A percentile compares a stretch with the other conserved stretches of the same genome.
These are phyloP conservation scores for Scaptomyza reducta DNA, from an alignment of 2,888 invertebrate species.

Conservation along the genomic window DNA sequence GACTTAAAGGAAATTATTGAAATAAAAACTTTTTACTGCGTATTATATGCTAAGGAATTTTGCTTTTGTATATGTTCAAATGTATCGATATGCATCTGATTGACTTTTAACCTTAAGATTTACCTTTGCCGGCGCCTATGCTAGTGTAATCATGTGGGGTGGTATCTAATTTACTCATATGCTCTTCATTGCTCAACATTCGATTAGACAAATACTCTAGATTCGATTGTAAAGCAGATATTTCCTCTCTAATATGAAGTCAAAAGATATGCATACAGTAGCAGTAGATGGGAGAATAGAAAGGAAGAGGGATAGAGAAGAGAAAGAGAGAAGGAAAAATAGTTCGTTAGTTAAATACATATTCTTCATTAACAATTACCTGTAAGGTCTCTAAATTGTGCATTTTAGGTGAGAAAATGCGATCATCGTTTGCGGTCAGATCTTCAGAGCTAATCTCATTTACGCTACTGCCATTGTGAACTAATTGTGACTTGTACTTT, in stretches of 20 bases:
- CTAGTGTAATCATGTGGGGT: constrained; percentile 81
- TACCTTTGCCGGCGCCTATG: constrained; percentile 83
- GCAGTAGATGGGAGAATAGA: constrained; percentile 28
- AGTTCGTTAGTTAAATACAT: constrained; percentile 63
- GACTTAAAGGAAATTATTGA: neutral
- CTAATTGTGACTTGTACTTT: constrained; percentile 81
- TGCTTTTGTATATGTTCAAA: neutral
- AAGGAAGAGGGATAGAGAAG: constrained; percentile 35
- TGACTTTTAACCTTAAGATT: constrained; percentile 34
- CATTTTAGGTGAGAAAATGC: constrained; percentile 56
- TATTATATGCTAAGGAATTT: no score
- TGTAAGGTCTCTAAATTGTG: constrained; percentile 47
- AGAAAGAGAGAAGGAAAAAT: constrained; percentile 42
- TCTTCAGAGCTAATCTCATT: constrained; percentile 45
- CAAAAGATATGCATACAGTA: constrained; percentile 14
- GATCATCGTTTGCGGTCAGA: constrained; percentile 65
- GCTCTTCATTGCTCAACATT: constrained; percentile 83
- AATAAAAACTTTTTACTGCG: neutral
- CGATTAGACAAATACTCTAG: constrained; percentile 84
- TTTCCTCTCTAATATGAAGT: constrained; percentile 81
- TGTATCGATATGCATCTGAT: constrained; percentile 3
- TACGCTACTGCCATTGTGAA: constrained; percentile 42
- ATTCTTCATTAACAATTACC: constrained; percentile 56
- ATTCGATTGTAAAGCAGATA: constrained; percentile 84
- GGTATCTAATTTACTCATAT: constrained; percentile 82